Percentiles rank a stretch among this genome's conserved stretches.
phyloP scores from a whole-genome alignment of 2,888 invertebrate species.

The Hofmannophila pseudospretella region DNA sequence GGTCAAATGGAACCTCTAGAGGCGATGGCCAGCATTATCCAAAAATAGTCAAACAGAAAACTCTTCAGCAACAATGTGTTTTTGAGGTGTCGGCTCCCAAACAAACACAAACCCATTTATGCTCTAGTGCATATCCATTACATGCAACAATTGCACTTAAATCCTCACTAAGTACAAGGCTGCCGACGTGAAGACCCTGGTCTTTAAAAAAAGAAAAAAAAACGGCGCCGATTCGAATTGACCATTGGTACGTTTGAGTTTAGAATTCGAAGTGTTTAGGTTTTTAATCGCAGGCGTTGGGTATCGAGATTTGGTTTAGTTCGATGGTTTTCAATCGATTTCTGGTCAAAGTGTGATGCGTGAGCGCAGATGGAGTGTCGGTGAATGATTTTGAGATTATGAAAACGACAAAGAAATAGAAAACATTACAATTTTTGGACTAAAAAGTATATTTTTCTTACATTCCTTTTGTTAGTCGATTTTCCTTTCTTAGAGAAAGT shows the following conservation, averaged over 20 bases:
- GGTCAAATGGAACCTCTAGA: conserved; percentile 7
- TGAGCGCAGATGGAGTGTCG: background rate
- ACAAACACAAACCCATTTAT: conserved; percentile 55
- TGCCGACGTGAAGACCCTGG: conserved; percentile 31
- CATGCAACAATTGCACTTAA: conserved; percentile 51
- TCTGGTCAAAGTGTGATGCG: conserved; percentile 9
- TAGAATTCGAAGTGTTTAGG: conserved; percentile 19
- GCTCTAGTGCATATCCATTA: conserved; percentile 75
- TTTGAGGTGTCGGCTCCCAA: conserved; percentile 47
- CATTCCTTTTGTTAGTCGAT: too few species aligned
- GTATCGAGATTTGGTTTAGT: conserved; percentile 20
- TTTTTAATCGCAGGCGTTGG: conserved; percentile 28
- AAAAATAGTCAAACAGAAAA: conserved; percentile 15
- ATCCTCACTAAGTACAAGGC: conserved; percentile 46
- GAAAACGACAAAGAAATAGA: too few species aligned
- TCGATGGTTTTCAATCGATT: conserved; percentile 35
- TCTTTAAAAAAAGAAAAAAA: conserved; percentile 25
- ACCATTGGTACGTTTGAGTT: conserved; percentile 48
- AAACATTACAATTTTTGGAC: too few species aligned
- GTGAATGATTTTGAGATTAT: conserved; percentile 5
- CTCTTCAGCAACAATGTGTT: conserved; percentile 32
- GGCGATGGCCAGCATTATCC: conserved; percentile 26
- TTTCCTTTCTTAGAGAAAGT: too few species aligned
- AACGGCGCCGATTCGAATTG: conserved; percentile 42
- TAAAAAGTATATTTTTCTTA: too few species aligned